Conservation (phyloP, 2,888 invertebrate genomes). For the Chorisops tibialis region DNA sequence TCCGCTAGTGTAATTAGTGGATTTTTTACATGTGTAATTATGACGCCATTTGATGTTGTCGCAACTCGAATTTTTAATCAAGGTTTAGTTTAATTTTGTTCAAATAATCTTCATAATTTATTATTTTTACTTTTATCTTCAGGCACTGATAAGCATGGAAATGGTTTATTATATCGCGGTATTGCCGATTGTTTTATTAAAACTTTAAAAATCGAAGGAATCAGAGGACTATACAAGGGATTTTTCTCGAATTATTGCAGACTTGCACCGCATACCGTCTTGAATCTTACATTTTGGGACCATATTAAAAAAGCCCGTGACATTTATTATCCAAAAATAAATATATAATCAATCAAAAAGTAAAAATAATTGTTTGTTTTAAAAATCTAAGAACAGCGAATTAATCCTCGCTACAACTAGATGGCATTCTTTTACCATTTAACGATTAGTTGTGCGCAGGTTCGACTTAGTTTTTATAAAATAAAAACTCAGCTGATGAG, state of each 20-base stretch:
- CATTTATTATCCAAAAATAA: slow-evolving; percentile 2
- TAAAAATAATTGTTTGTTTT: background rate
- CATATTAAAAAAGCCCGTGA: slow-evolving; percentile 41
- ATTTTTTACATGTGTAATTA: slow-evolving; percentile 66
- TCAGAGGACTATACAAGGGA: slow-evolving; percentile 76
- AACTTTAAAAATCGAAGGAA: slow-evolving; percentile 72
- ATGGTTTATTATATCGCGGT: slow-evolving; percentile 65
- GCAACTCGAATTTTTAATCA: slow-evolving; percentile 88
- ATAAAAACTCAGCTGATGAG: no score
- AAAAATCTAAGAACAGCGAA: background rate
- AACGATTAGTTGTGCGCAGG: no score
- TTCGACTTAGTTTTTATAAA: no score
- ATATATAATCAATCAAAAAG: background rate
- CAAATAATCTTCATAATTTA: no score
- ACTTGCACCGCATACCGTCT: slow-evolving; percentile 74
- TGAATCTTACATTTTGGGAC: slow-evolving; percentile 77
- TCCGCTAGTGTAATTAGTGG: slow-evolving; percentile 74
- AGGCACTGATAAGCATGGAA: slow-evolving; percentile 61
- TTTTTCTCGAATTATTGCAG: slow-evolving; percentile 71
- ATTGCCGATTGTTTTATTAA: slow-evolving; percentile 74
- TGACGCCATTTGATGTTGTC: slow-evolving; percentile 85
- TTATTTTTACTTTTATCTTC: slow-evolving; percentile 40
- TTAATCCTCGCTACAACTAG: no score
- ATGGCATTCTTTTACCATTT: no score
- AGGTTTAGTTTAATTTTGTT: no score